Evolutionary conservation across 2,888 invertebrate genomes (phyloP).

Genomic region (Ferrisia virgata): DNA sequence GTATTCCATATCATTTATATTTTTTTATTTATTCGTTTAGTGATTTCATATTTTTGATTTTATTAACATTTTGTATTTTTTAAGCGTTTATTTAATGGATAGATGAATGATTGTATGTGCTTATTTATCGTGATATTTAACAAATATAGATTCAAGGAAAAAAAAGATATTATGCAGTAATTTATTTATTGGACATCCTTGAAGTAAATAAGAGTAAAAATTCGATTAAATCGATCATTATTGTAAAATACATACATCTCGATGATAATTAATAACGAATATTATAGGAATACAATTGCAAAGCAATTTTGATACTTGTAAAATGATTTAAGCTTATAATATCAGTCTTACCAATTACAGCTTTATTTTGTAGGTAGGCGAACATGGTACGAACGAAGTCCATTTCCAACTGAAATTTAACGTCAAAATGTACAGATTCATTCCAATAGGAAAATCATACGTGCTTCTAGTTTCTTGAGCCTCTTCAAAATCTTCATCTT

Average conservation of each 20-base stretch:
- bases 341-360: neutral
- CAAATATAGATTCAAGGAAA: neutral
- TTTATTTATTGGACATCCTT: neutral
- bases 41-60: neutral
- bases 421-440: too few relatives aligned
- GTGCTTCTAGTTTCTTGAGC: conserved; percentile 53
- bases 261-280: too few relatives aligned
- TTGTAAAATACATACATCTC: too few relatives aligned
- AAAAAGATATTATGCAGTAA: neutral
- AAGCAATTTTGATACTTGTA: neutral
- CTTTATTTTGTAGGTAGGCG: conserved; percentile 64
- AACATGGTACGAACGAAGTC: conserved; percentile 67
- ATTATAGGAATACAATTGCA: too few relatives aligned
- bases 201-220: neutral
- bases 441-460: conserved; percentile 71
- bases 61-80: neutral
- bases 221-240: neutral
- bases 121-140: neutral
- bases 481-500: conserved; percentile 49
- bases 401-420: conserved; percentile 63
- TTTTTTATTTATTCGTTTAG: neutral
- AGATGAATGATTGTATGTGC: neutral
- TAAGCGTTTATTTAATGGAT: neutral
- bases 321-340: neutral
- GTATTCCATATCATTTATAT: neutral